Percentiles rank a stretch among this genome's conserved stretches.
Evolutionary conservation across 2,113 vertebrate genomes (phyloP).

Genomic region (Heterotilapia buettikoferi): DNA sequence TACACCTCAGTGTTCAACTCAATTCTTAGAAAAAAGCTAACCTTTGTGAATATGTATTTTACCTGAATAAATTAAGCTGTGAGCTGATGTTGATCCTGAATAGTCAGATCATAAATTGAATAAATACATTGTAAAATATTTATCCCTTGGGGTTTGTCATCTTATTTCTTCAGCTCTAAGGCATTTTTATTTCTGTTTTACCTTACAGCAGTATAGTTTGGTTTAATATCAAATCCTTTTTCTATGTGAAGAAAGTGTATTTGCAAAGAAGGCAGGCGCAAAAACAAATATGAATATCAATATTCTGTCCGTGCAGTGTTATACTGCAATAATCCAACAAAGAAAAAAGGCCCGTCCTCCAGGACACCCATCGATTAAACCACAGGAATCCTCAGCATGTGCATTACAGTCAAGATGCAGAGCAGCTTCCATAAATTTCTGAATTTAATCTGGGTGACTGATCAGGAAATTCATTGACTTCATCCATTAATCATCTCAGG

Average conservation of each 20-base stretch:
- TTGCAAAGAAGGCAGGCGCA: neutral
- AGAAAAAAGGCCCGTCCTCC: neutral
- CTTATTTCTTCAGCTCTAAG: neutral
- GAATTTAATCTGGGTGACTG: slow-evolving; percentile 28
- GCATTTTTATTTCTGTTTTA: neutral
- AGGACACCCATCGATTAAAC: neutral
- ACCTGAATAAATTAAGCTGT: neutral
- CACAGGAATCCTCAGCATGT: neutral
- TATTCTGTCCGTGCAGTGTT: neutral
- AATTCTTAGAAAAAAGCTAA: neutral
- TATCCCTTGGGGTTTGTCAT: neutral
- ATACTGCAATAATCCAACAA: neutral
- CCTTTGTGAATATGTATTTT: neutral
- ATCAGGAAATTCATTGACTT: slow-evolving; percentile 35
- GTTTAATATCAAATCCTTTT: neutral
- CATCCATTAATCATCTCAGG: slow-evolving; percentile 43
- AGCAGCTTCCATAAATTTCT: neutral
- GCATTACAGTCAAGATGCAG: neutral
- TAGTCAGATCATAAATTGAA: fast-evolving
- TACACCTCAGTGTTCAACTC: neutral
- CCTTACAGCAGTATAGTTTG: neutral
- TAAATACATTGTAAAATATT: neutral
- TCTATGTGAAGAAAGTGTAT: neutral
- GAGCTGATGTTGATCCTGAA: neutral
- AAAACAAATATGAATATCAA: neutral